These are phyloP conservation scores for Taenaris catops DNA, from an alignment of 2,888 invertebrate genomes.

Conservation along the genomic window DNA sequence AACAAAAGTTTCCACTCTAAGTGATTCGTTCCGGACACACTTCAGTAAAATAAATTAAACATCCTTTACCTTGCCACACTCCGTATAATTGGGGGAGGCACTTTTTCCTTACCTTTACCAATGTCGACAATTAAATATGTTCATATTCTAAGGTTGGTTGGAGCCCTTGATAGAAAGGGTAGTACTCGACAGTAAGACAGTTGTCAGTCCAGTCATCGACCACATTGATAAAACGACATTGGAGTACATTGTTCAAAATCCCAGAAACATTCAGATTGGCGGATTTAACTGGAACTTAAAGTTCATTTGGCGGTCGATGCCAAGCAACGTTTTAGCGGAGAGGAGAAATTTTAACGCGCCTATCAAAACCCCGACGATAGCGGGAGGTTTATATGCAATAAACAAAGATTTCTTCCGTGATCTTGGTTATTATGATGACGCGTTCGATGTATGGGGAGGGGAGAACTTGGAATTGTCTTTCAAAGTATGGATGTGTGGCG, in stretches of 20 bases:
- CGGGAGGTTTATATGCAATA: slow-evolving; percentile 97
- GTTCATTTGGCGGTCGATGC: slow-evolving; percentile 97
- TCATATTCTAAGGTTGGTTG: slow-evolving; percentile 87
- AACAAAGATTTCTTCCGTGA: slow-evolving; percentile 92
- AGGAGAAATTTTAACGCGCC: slow-evolving; percentile 90
- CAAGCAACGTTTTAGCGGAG: slow-evolving; percentile 86
- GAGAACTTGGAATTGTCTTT: slow-evolving; percentile 98
- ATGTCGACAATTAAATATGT: too few species aligned
- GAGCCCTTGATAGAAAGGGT: slow-evolving; percentile 93
- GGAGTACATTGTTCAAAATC: slow-evolving; percentile 89
- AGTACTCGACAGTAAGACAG: slow-evolving; percentile 85
- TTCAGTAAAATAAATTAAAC: too few species aligned
- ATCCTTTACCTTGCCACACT: too few species aligned
- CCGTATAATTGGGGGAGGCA: too few species aligned
- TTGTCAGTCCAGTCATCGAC: slow-evolving; percentile 96
- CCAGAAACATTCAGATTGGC: slow-evolving; percentile 88
- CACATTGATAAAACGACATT: slow-evolving; percentile 93
- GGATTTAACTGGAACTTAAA: slow-evolving; percentile 95
- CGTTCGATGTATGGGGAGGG: slow-evolving; percentile 99
- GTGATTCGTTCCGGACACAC: too few species aligned
- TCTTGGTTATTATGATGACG: slow-evolving; percentile 97
- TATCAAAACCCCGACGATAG: slow-evolving; percentile 96
- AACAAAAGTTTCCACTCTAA: too few species aligned
- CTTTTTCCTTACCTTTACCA: too few species aligned
- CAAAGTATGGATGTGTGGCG: slow-evolving; percentile 99